Base-by-base conservation (phyloP, 2,797 vertebrate genomes). In the Etheostoma nigrum region DNA sequence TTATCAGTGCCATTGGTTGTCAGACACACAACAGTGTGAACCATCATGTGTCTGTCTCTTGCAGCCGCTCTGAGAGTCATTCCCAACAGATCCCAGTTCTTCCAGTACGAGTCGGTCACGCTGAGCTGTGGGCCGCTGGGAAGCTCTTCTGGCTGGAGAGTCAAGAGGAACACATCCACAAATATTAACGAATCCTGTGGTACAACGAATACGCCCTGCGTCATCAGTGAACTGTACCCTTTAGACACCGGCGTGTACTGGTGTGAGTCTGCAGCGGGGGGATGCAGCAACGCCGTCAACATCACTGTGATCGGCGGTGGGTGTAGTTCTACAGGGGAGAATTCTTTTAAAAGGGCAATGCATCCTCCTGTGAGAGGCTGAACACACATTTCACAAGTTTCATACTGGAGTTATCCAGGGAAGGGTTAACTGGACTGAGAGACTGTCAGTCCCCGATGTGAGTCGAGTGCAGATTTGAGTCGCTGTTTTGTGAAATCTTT, bases 41-140 rank as follows among this genome's bases (percentile, higher is more conserved):
- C 36, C 10, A 40, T 40, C 0, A 10, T 40, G 2, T 40, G 14
- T 65, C 7, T 65, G 25, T 61, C 14, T 75, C 13, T 23, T 77
- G n/a, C 86, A 91, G 89, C 27, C 0, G 1, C 51, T 15, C 72
- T 91, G 60, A 83, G 40, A 18, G 10, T 88, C 0, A 0, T 52
- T 6, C 89, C 89, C 0, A 33, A 64, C 75, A 84, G 42, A 40
- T 70, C 76, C 51, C 86, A 89, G 81, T 88, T 91, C 72, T 84
- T 91, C 14, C 6, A 14, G 54, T 74, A 81, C 1, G 84, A 87
- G 16, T 36, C 58, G 0, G 0, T 86, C 0, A 6, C 4, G 16
- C 47, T 91, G 0, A 81, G 16, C 53, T 91, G 89, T 53, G 78
- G 1, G 2, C 0, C 0, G 16, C 60, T 1, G 54, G 72, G 62